A percentile compares a stretch with the other conserved stretches of the same genome.
Conservation (phyloP, 2,113 vertebrate species). For the Egretta garzetta region DNA sequence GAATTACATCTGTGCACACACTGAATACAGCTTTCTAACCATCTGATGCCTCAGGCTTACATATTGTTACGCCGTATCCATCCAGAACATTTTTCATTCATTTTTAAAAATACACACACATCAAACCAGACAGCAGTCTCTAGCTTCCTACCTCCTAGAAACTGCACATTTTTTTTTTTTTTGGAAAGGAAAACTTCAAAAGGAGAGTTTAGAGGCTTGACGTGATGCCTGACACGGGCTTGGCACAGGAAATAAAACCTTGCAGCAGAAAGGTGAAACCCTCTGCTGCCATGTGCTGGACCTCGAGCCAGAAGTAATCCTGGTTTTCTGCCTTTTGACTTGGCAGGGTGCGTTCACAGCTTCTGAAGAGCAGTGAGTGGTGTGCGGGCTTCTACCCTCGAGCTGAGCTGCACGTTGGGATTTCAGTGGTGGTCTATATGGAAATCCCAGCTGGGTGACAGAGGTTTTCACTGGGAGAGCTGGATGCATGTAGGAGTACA, state of each 20-base stretch:
- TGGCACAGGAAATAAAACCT: background rate
- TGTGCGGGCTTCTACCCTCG: background rate
- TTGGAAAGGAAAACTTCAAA: background rate
- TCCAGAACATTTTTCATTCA: constrained; percentile 40
- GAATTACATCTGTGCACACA: constrained; percentile 61
- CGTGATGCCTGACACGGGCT: accelerated
- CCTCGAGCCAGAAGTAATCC: background rate
- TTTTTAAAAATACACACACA: constrained; percentile 27
- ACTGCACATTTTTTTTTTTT: background rate
- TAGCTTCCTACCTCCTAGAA: constrained; percentile 21
- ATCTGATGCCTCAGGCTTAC: constrained; percentile 51
- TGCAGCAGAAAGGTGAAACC: background rate
- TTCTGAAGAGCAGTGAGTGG: background rate
- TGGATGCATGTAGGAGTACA: background rate
- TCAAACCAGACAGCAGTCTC: constrained; percentile 14
- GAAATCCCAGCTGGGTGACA: background rate
- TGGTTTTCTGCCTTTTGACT: background rate
- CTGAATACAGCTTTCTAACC: constrained; percentile 49
- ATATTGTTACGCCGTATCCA: constrained; percentile 2
- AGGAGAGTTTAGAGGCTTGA: background rate
- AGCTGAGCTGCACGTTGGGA: background rate
- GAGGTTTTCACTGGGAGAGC: background rate
- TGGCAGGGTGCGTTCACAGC: background rate
- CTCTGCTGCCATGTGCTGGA: background rate
- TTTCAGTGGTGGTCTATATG: background rate